These are phyloP conservation scores for Watsonalla cultraria DNA, from an alignment of 2,888 invertebrate species.

Conservation along the genomic window DNA sequence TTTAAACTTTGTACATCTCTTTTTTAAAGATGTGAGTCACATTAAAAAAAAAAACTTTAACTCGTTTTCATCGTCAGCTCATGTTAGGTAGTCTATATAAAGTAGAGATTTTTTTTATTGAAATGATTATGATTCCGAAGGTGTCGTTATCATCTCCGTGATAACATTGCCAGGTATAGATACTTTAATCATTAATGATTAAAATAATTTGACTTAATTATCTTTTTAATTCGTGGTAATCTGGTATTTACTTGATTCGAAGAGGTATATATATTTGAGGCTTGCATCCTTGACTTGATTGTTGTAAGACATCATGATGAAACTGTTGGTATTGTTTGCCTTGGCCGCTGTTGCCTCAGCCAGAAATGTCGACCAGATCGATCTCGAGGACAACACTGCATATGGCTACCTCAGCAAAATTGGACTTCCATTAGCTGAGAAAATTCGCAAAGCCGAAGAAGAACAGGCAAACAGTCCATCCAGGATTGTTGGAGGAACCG, in stretches of 20 bases:
- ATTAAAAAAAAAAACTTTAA: too few relatives aligned
- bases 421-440: conserved; percentile 15
- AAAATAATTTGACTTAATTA: neutral
- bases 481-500: conserved; percentile 27
- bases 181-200: neutral
- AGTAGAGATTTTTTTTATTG: too few relatives aligned
- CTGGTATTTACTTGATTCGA: neutral
- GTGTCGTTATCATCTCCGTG: neutral
- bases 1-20: too few relatives aligned
- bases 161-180: neutral
- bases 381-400: conserved; percentile 8
- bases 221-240: neutral
- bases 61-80: too few relatives aligned
- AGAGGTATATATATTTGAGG: neutral
- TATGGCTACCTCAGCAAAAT: conserved; percentile 12
- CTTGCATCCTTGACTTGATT: neutral
- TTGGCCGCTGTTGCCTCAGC: conserved; percentile 8
- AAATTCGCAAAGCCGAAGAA: conserved; percentile 13
- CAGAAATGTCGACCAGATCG: conserved; percentile 1
- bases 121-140: neutral
- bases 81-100: too few relatives aligned
- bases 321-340: conserved; percentile 9
- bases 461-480: conserved; percentile 7
- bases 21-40: too few relatives aligned
- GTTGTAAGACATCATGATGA: conserved; percentile 7